Evolutionary conservation across 37 sponge, comb jelly and placozoan genomes (phyloP).

Genomic region (Halichondria panicea): DNA sequence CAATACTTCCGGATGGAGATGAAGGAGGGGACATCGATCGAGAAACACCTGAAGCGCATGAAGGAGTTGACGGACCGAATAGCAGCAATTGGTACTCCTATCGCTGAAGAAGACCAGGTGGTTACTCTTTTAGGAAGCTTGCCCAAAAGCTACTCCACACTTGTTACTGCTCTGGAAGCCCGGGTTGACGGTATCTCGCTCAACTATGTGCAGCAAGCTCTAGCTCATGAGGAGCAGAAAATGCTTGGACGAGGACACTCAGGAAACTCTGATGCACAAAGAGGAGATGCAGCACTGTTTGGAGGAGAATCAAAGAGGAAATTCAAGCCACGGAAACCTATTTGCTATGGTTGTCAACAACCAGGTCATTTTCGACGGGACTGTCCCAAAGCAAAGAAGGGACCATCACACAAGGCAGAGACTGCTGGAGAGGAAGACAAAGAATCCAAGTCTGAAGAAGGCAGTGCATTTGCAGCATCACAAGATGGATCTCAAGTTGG

Average conservation of each 20-base stretch:
- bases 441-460: background rate
- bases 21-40: constrained; percentile 51
- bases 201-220: constrained; percentile 39
- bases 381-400: constrained; percentile 4
- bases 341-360: constrained; percentile 24
- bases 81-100: constrained; percentile 42
- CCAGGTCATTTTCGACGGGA: constrained; percentile 30
- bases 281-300: constrained; percentile 25
- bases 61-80: constrained; percentile 61
- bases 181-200: constrained; percentile 37
- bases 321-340: background rate
- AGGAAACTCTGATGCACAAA: too few relatives aligned
- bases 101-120: constrained; percentile 40
- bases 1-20: constrained; percentile 52
- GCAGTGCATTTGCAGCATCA: constrained; percentile 31
- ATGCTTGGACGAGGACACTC: too few relatives aligned
- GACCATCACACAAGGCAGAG: constrained; percentile 22
- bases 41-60: constrained; percentile 53
- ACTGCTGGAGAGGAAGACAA: constrained; percentile 24
- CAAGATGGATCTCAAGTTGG: background rate
- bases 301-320: constrained; percentile 18
- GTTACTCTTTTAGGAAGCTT: constrained; percentile 42
- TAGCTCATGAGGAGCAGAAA: constrained; percentile 47
- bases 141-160: constrained; percentile 19
- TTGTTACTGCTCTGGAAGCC: constrained; percentile 57